A percentile compares a stretch with the other conserved stretches of the same genome.
Conservation (phyloP, 2,888 invertebrate species). For the Ophion slaviceki region DNA sequence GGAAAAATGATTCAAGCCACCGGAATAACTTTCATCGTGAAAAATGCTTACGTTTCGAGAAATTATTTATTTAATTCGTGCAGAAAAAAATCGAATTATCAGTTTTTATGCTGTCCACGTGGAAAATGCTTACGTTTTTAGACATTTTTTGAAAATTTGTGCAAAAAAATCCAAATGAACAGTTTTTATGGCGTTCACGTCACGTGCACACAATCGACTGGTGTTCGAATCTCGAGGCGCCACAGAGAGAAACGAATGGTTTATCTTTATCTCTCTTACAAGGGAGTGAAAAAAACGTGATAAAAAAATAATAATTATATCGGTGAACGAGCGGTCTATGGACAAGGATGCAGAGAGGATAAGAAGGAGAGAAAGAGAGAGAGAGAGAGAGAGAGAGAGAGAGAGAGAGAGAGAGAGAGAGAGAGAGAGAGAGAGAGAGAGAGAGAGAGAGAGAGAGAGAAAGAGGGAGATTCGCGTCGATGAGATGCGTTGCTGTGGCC, state of each 20-base stretch:
- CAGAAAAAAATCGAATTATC: not conserved
- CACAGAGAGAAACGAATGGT: conserved; percentile 33
- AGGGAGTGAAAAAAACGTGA: conserved; percentile 25
- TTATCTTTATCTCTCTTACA: conserved; percentile 38
- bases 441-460: conserved; percentile 24
- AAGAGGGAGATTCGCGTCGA: conserved; percentile 62
- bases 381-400: conserved; percentile 23
- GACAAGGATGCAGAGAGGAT: conserved; percentile 51
- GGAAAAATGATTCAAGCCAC: too few relatives aligned
- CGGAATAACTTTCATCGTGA: too few relatives aligned
- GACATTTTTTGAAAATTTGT: not conserved
- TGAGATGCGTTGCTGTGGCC: conserved; percentile 76
- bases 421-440: not conserved
- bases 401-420: conserved; percentile 7
- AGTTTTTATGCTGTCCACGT: not conserved
- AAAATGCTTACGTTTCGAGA: too few relatives aligned
- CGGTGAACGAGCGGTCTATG: conserved; percentile 73
- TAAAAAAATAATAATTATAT: conserved; percentile 81
- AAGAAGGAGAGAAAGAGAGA: conserved; percentile 21
- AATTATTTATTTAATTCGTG: not conserved
- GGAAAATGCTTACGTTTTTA: too few relatives aligned
- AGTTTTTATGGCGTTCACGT: not conserved
- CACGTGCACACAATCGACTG: not conserved
- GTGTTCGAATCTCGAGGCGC: conserved; percentile 50
- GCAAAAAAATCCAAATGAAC: not conserved